Percentiles rank a stretch among this genome's conserved stretches.
Evolutionary conservation across 2,797 vertebrate species (phyloP).

Genomic region (Peromyscus nudipes): DNA sequence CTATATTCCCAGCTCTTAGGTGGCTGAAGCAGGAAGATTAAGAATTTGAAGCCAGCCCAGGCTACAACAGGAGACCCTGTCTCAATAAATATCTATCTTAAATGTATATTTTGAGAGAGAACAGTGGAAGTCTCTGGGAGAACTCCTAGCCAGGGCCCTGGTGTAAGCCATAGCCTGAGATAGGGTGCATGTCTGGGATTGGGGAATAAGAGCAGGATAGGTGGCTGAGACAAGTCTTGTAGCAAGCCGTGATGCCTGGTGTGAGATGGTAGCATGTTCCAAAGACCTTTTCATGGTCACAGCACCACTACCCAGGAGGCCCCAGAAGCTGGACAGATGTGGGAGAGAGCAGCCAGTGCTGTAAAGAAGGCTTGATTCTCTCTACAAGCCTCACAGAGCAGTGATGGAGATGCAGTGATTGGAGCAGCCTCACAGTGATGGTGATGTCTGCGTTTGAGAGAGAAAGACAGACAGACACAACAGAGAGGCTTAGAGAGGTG

Average conservation of each 20-base stretch:
- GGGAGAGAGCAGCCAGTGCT: neutral
- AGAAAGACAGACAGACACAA: fast-evolving
- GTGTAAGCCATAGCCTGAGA: no score
- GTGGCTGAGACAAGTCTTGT: neutral
- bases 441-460: neutral
- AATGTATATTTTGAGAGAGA: neutral
- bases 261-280: fast-evolving
- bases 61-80: neutral
- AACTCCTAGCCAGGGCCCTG: neutral
- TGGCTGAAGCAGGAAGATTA: neutral
- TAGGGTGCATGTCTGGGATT: fast-evolving
- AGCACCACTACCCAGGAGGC: fast-evolving
- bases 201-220: neutral
- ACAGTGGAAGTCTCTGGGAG: neutral
- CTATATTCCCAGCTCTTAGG: neutral
- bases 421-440: neutral
- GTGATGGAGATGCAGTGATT: no score
- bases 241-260: fast-evolving
- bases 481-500: fast-evolving
- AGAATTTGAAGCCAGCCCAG: neutral
- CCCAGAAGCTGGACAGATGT: neutral
- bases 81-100: neutral
- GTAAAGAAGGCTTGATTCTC: neutral
- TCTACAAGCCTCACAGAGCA: neutral
- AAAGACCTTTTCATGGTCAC: neutral